phyloP scores from a whole-genome alignment of 2,888 invertebrate genomes.

The Piscicola geometra region DNA sequence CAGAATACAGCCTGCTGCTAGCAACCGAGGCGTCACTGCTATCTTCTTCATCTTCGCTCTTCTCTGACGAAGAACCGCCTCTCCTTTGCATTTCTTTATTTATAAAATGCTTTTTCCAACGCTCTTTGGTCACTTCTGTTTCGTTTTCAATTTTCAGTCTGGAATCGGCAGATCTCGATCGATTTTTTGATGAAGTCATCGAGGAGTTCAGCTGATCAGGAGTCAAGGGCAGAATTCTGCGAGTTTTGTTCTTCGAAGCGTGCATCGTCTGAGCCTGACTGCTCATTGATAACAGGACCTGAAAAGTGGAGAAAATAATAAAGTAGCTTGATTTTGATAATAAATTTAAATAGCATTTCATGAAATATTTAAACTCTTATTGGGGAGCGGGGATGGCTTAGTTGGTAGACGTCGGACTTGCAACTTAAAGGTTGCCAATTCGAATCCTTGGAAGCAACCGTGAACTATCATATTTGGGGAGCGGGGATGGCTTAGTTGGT shows the following conservation, averaged over 20 bases:
- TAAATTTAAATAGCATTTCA: not conserved
- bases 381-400: too few relatives aligned
- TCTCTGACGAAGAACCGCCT: constrained; percentile 27
- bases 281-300: constrained; percentile 28
- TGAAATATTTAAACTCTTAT: too few relatives aligned
- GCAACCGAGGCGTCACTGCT: constrained; percentile 23
- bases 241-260: constrained; percentile 38
- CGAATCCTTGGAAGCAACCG: too few relatives aligned
- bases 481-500: too few relatives aligned
- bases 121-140: constrained; percentile 37
- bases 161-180: constrained; percentile 36
- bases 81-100: constrained; percentile 34
- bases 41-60: constrained; percentile 31
- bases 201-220: constrained; percentile 34
- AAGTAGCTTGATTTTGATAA: too few relatives aligned
- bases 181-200: not conserved
- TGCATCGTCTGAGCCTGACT: constrained; percentile 28
- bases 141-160: constrained; percentile 10
- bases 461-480: too few relatives aligned
- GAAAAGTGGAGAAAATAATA: not conserved
- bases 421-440: too few relatives aligned
- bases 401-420: too few relatives aligned
- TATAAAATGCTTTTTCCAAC: constrained; percentile 37
- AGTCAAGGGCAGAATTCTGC: constrained; percentile 42
- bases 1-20: constrained; percentile 5